Conservation (phyloP, 1,140 invertebrate genomes). For the Pemphigus obesinymphae region DNA sequence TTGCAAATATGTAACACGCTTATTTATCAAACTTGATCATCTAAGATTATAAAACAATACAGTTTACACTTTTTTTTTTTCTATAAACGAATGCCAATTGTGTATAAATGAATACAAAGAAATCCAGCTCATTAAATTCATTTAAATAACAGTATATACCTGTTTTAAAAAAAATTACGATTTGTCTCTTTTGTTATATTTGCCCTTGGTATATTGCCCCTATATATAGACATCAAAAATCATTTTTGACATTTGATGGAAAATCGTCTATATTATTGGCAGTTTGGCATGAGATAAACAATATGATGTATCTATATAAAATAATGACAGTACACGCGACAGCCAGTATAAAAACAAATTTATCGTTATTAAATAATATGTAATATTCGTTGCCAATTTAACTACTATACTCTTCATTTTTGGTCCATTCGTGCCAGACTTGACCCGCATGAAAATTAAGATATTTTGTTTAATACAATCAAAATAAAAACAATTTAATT, state of each 20-base stretch:
- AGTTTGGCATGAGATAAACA: not conserved
- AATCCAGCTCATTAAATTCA: not conserved
- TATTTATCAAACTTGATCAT: too few species aligned
- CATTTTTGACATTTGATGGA: not conserved
- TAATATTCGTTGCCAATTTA: not conserved
- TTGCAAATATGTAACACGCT: too few species aligned
- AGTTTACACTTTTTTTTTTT: too few species aligned
- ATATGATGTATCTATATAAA: not conserved
- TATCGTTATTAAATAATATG: not conserved
- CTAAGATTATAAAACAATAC: too few species aligned
- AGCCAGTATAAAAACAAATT: slow-evolving; percentile 16
- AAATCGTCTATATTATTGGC: not conserved
- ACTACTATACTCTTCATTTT: not conserved
- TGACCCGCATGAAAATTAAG: not conserved
- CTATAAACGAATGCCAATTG: too few species aligned
- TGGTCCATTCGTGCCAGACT: not conserved
- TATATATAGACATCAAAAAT: not conserved
- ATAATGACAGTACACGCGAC: slow-evolving; percentile 10
- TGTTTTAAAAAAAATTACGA: not conserved
- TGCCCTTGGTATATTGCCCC: not conserved
- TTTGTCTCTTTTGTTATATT: not conserved
- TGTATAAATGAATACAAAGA: not conserved
- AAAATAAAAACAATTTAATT: not conserved
- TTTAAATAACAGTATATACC: not conserved
- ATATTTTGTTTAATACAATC: not conserved